Evolutionary conservation across 2,888 invertebrate genomes (phyloP).

Genomic region (Cataglyphis altisquamis): DNA sequence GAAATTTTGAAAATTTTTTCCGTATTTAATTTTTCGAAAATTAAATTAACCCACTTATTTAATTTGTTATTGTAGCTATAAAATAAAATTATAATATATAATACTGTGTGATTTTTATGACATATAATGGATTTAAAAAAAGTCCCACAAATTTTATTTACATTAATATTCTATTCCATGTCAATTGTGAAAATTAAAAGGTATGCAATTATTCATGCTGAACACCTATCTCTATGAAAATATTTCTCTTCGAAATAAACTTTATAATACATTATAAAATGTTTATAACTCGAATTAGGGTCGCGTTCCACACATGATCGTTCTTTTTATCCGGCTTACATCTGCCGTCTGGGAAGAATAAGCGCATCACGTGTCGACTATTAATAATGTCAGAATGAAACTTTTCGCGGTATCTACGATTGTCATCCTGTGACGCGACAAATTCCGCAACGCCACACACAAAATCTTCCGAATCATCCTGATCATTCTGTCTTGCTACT

Average conservation of each 20-base stretch:
- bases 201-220: not conserved
- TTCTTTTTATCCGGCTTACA: constrained; percentile 40
- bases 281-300: constrained; percentile 14
- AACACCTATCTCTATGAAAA: not conserved
- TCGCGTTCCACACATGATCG: constrained; percentile 5
- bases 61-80: not conserved
- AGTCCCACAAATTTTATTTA: not conserved
- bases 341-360: constrained; percentile 54
- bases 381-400: constrained; percentile 73
- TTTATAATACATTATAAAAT: constrained; percentile 23
- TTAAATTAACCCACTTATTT: not conserved
- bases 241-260: not conserved
- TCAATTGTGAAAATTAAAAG: not conserved
- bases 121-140: not conserved
- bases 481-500: constrained; percentile 67
- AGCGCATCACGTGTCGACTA: constrained; percentile 72
- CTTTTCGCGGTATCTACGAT: constrained; percentile 60
- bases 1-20: constrained; percentile 8
- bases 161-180: not conserved
- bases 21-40: not conserved
- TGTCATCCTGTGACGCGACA: constrained; percentile 74
- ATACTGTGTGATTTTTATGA: not conserved
- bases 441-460: constrained; percentile 64
- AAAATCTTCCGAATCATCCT: constrained; percentile 71
- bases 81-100: not conserved